Evolutionary conservation across 2,888 invertebrate species (phyloP).

Genomic region (Gortyna flavago): DNA sequence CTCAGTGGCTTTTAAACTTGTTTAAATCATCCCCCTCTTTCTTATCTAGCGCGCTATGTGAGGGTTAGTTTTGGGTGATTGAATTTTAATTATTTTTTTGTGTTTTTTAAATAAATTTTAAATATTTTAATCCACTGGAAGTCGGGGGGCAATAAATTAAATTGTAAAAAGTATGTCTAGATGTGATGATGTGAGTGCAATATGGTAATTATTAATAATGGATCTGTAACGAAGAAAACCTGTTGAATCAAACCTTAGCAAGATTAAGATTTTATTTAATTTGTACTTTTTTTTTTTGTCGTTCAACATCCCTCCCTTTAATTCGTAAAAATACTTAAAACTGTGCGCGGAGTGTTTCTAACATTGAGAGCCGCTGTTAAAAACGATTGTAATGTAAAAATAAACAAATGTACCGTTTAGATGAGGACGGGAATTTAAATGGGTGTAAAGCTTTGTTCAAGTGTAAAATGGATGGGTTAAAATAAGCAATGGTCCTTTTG

Average conservation of each 20-base stretch:
- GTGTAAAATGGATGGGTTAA: constrained; percentile 48
- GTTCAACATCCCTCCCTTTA: background rate
- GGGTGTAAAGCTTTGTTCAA: constrained; percentile 49
- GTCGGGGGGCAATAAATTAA: background rate
- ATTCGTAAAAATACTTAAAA: constrained; percentile 4
- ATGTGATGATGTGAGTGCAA: background rate
- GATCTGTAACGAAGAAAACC: background rate
- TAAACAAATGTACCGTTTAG: constrained; percentile 60
- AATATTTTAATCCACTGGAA: background rate
- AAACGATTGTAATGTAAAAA: constrained; percentile 58
- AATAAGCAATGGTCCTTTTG: constrained; percentile 42
- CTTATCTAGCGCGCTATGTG: constrained; percentile 57
- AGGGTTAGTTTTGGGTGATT: constrained; percentile 45
- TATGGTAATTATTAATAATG: too few relatives aligned
- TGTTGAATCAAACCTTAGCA: background rate
- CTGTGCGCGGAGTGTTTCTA: background rate
- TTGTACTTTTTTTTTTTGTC: background rate
- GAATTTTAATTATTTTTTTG: constrained; percentile 35
- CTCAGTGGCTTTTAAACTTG: constrained; percentile 69
- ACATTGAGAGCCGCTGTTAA: constrained; percentile 53
- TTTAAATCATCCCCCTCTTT: constrained; percentile 65
- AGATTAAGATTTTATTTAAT: background rate
- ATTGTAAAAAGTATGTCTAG: background rate
- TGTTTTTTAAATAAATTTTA: background rate
- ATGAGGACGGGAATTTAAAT: constrained; percentile 59